A percentile compares a stretch with the other conserved stretches of the same genome.
These are phyloP conservation scores for Camponotus floridanus DNA, from an alignment of 1,140 invertebrate species.

Conservation along the genomic window DNA sequence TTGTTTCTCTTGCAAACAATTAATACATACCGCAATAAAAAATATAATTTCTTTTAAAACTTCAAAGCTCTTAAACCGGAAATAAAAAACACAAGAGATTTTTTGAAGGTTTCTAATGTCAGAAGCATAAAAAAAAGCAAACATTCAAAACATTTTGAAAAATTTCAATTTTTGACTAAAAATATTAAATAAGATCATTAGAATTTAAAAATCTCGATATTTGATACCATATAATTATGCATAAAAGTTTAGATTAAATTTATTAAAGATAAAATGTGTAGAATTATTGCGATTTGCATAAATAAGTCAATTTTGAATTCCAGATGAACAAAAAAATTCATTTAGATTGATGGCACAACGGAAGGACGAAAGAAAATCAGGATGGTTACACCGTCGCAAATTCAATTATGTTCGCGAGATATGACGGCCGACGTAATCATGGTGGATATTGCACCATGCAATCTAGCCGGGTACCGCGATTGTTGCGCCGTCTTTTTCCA, in stretches of 20 bases:
- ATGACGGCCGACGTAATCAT: conserved; percentile 68
- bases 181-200: background rate
- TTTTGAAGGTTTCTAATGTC: background rate
- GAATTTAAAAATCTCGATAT: background rate
- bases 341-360: background rate
- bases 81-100: background rate
- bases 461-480: conserved; percentile 52
- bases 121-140: background rate
- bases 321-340: conserved; percentile 33
- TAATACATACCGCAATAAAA: conserved; percentile 1
- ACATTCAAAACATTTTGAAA: background rate
- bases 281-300: conserved; percentile 4
- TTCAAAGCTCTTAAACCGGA: conserved; percentile 6
- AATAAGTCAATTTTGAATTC: background rate
- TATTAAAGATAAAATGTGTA: background rate
- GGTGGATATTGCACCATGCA: conserved; percentile 58
- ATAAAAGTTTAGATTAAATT: background rate
- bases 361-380: conserved; percentile 25
- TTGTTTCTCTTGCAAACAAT: conserved; percentile 2
- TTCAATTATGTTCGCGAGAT: conserved; percentile 68
- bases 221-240: background rate
- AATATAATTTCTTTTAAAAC: conserved; percentile 33
- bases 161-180: background rate
- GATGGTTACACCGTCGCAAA: conserved; percentile 55
- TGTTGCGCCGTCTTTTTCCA: conserved; percentile 54